Evolutionary conservation across 1,140 invertebrate genomes (phyloP), one percentile per base, ranked within the genome.

Genomic region (Bombus impatiens): DNA sequence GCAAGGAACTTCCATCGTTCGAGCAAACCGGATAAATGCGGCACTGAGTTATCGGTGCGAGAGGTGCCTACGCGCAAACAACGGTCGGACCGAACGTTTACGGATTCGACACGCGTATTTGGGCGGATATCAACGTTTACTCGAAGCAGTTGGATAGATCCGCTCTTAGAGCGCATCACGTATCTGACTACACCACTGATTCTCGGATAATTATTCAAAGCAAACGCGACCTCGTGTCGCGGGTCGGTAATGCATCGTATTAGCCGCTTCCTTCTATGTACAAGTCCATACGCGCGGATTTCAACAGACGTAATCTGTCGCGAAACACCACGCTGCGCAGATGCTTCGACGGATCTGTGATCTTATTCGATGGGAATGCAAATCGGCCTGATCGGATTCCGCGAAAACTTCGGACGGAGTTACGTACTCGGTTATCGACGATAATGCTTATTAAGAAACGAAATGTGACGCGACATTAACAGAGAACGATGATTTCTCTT

Each of bases 171-270:
- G 35, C 42, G 59, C 57, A 75, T 80, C 87, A 83, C 77, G 87
- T 86, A 89, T 86, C 84, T 59, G 77, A 47, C 70, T 74, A 88
- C 83, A 82, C 75, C 75, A 76, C 28, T 87, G 83, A 87, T 84
- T 77, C 88, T 37, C 53, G 77, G 86, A 74, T 89, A 89, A 89
- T 89, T 89, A 89, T 89, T 89, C 88, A 89, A 89, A 81, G 88
- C 85, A 89, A 89, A 87, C 88, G 86, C 68, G 72, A 87, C 74
- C 85, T 47, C 81, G 74, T 81, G 88, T 89, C 88, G 88, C 82
- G 68, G 85, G 87, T 86, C 85, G 87, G 85, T 87, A 89, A 89
- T 84, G 88, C 88, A 74, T 81, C 84, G 88, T 59, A 90, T 90
- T 88, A 89, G 57, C 42, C 62, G 86, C 44, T 80, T 78, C 77